These are phyloP conservation scores for Peromyscus californicus DNA, from an alignment of 2,113 vertebrate species.

Conservation along the genomic window DNA sequence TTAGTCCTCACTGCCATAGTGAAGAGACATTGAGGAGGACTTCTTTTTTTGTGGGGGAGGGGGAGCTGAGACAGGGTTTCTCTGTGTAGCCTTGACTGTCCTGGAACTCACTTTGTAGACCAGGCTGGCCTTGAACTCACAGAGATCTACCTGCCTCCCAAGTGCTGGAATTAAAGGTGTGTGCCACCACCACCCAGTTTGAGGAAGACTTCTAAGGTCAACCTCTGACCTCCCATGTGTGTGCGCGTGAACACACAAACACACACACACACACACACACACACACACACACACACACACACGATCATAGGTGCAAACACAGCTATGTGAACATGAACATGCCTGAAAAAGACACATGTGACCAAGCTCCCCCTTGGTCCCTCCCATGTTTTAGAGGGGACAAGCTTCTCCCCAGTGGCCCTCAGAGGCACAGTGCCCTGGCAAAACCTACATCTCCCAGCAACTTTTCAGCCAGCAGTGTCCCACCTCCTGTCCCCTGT, in stretches of 20 bases:
- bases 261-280: background rate
- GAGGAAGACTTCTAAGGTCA: background rate
- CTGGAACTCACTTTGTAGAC: no score
- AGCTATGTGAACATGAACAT: background rate
- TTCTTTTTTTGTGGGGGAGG: no score
- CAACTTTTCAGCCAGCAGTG: background rate
- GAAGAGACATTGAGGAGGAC: background rate
- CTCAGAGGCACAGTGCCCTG: background rate
- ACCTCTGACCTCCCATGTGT: no score
- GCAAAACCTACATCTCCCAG: background rate
- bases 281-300: background rate
- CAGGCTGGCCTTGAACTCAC: no score
- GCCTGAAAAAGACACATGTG: background rate
- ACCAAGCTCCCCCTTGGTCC: background rate
- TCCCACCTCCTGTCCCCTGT: background rate
- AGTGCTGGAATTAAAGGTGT: no score
- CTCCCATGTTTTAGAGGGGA: background rate
- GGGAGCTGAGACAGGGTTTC: no score
- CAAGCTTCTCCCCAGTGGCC: no score
- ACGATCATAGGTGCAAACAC: no score
- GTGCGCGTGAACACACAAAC: background rate
- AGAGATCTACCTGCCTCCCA: no score
- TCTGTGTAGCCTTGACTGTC: no score
- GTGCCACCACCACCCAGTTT: no score
- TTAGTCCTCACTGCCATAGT: background rate